These are phyloP conservation scores for Amaurobius ferox DNA, from an alignment of 2,888 invertebrate genomes.

Conservation along the genomic window DNA sequence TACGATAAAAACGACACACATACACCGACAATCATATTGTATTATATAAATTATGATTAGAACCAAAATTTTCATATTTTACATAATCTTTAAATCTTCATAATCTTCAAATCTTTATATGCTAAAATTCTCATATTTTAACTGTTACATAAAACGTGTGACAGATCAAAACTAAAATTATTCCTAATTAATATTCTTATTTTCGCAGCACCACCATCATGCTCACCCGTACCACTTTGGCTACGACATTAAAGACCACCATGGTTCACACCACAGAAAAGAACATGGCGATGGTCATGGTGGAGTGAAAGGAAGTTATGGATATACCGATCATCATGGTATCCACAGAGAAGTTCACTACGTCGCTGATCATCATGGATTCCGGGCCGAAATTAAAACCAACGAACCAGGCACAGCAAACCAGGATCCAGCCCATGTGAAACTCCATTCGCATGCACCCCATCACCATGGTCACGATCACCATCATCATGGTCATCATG, in stretches of 20 bases:
- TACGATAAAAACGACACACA: too few relatives aligned
- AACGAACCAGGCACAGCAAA: conserved; percentile 52
- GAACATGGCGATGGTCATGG: conserved; percentile 39
- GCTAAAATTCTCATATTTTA: too few relatives aligned
- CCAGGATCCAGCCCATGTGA: conserved; percentile 47
- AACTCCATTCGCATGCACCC: conserved; percentile 27
- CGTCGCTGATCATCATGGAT: conserved; percentile 41
- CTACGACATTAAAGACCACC: conserved; percentile 36
- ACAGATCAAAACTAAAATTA: too few relatives aligned
- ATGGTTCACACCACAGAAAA: conserved; percentile 29
- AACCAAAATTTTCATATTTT: too few relatives aligned
- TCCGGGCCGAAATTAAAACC: conserved; percentile 45
- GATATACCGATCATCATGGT: conserved; percentile 41
- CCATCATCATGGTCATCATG: background rate
- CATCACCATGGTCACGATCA: background rate
- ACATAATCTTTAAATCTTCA: too few relatives aligned
- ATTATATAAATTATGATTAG: too few relatives aligned
- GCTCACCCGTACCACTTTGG: conserved; percentile 50
- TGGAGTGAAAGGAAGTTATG: conserved; percentile 44
- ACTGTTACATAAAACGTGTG: too few relatives aligned
- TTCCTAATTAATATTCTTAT: too few relatives aligned
- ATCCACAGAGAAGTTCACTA: conserved; percentile 48
- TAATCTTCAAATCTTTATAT: too few relatives aligned
- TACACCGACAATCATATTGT: too few relatives aligned
- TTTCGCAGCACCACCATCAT: conserved; percentile 27